phyloP scores from a whole-genome alignment of 2,113 vertebrate genomes.

The Elaphurus davidianus region DNA sequence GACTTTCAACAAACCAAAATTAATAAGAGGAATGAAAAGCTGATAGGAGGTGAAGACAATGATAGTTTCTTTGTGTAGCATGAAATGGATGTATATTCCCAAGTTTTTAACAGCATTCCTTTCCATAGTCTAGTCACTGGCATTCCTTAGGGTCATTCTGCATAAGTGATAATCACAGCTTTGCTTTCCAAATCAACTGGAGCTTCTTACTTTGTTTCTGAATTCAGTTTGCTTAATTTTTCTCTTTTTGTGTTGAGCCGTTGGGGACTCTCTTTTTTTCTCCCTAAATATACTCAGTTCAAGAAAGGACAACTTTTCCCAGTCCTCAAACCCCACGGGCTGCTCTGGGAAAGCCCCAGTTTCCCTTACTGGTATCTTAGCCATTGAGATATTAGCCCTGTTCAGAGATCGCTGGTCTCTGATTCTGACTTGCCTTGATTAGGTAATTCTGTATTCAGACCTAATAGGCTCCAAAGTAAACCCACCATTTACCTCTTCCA shows the following conservation, averaged over 20 bases:
- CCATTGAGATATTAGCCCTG: neutral
- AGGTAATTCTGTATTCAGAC: neutral
- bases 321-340: neutral
- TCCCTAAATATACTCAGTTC: neutral
- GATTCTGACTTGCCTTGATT: neutral
- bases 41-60: neutral
- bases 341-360: neutral
- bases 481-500: neutral
- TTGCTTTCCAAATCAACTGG: neutral
- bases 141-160: neutral
- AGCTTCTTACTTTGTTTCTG: neutral
- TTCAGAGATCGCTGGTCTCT: neutral
- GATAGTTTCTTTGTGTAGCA: neutral
- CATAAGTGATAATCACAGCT: neutral
- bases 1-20: neutral
- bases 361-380: neutral
- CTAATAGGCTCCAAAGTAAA: neutral
- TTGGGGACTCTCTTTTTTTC: neutral
- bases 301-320: neutral
- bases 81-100: neutral
- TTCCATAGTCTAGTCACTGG: neutral
- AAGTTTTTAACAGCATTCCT: neutral
- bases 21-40: neutral
- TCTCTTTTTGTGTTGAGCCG: neutral
- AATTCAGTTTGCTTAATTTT: neutral